A percentile compares a stretch with the other conserved stretches of the same genome.
phyloP scores from a whole-genome alignment of 2,113 vertebrate genomes.

The Notechis scutatus region DNA sequence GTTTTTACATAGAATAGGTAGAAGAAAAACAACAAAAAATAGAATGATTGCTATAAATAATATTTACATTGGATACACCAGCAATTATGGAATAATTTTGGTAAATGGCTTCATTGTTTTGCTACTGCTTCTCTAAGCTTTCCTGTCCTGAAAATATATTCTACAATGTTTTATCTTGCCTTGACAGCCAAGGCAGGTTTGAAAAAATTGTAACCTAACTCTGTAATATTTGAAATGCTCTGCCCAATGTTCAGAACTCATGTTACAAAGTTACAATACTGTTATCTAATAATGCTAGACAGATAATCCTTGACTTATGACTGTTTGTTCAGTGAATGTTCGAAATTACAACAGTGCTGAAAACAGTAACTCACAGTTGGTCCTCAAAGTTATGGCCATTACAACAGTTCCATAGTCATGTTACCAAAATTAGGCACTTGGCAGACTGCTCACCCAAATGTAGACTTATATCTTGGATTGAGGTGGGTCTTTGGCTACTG shows the following conservation, averaged over 20 bases:
- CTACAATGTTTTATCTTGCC: neutral
- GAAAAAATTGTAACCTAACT: neutral
- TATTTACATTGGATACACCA: neutral
- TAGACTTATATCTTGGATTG: too few relatives aligned
- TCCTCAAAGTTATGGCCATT: too few relatives aligned
- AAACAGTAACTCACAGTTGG: too few relatives aligned
- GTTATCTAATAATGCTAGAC: neutral
- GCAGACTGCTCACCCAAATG: too few relatives aligned
- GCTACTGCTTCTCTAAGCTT: neutral
- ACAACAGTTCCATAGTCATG: too few relatives aligned
- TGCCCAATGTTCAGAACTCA: neutral
- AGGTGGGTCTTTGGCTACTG: too few relatives aligned
- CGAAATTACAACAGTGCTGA: too few relatives aligned
- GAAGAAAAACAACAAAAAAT: neutral
- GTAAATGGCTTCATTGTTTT: neutral
- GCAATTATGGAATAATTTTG: neutral
- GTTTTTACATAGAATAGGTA: neutral
- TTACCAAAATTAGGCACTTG: too few relatives aligned
- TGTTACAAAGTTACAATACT: neutral
- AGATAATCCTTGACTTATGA: too few relatives aligned
- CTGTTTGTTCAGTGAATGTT: too few relatives aligned
- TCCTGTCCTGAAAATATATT: neutral
- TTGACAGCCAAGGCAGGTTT: neutral
- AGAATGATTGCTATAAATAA: neutral
- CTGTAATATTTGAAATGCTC: neutral